Percentiles rank a stretch among this genome's conserved stretches.
phyloP scores from a whole-genome alignment of 1,140 invertebrate species.

The Drosophila santomea region DNA sequence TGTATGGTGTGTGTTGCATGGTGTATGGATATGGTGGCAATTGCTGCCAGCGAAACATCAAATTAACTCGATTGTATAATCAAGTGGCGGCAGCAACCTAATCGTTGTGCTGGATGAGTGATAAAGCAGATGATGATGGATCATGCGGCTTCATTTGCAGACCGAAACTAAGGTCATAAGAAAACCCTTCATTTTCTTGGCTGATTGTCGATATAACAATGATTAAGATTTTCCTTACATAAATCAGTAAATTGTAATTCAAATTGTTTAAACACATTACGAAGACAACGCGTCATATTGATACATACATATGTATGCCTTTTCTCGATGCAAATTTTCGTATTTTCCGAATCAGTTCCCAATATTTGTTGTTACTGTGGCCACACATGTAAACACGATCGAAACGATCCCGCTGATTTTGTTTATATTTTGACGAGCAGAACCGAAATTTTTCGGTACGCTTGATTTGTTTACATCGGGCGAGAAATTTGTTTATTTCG shows the following conservation, averaged over 20 bases:
- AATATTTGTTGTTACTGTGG: constrained; percentile 35
- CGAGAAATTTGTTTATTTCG: constrained; percentile 70
- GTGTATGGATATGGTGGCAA: constrained; percentile 43
- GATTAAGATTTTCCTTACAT: too few relatives aligned
- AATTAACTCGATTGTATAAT: constrained; percentile 78
- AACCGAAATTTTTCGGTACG: constrained; percentile 27
- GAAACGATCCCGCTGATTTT: constrained; percentile 14
- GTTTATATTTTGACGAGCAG: constrained; percentile 37
- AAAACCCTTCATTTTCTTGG: constrained; percentile 1
- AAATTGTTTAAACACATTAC: too few relatives aligned
- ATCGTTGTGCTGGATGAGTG: constrained; percentile 31
- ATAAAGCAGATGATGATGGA: constrained; percentile 46
- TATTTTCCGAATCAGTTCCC: not conserved
- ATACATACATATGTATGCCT: not conserved
- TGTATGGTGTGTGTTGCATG: constrained; percentile 12
- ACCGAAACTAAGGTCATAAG: not conserved
- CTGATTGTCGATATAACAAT: too few relatives aligned
- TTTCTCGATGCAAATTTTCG: not conserved
- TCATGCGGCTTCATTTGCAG: constrained; percentile 28
- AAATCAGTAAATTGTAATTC: too few relatives aligned
- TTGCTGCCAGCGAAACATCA: constrained; percentile 72
- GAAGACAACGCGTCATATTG: too few relatives aligned
- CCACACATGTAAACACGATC: constrained; percentile 16
- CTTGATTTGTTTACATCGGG: constrained; percentile 76
- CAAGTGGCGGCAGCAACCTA: constrained; percentile 39